Base-by-base conservation (phyloP, 2,113 vertebrate genomes). In the Myxocyprinus asiaticus region DNA sequence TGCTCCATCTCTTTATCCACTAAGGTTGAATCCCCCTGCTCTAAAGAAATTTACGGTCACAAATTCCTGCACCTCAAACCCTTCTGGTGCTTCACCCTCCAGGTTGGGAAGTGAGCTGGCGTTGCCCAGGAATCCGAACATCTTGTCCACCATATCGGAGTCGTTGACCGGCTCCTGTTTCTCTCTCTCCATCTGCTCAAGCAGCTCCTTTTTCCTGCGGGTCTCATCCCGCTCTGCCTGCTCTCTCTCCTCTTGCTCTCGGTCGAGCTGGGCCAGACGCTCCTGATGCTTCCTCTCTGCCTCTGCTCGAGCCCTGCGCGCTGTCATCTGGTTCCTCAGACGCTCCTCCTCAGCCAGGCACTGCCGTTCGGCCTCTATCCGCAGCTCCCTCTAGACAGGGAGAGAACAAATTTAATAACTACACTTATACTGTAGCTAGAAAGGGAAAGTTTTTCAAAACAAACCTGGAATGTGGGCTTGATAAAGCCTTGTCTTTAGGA, bases 131-230 rank as follows among this genome's bases (percentile, higher is more conserved):
- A 99, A 99, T 66, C 98, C 97, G 0, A 99, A 99, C 96, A 99
- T 98, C 90, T 97, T 97, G 91, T 99, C 98, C 91, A 99, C 96
- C 96, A 99, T 98, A 81, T 99, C 98, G 0, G 98, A 98, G 90
- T 99, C 95, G 0, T 96, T 99, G 83, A 99, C 93, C 0, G 97
- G 97, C 84, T 98, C 96, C 0, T 92, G 88, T 3, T 95, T 95
- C 14, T 96, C 95, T 85, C 89, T 95, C 89, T 99, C 96, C 95
- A 96, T 96, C 90, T 96, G 95, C 81, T 97, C 95, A 14, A 99
- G 86, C 72, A 99, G 85, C 78, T 98, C 95, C 85, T 98, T 99
- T 90, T 99, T 99, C 84, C 88, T 91, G 0, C 95, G 95, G 0
- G 92, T 93, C 83, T 96, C 96, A 73, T 96, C 95, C 47, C 95